Evolutionary conservation across 2,113 vertebrate genomes (phyloP).

Genomic region (Elephas maximus): DNA sequence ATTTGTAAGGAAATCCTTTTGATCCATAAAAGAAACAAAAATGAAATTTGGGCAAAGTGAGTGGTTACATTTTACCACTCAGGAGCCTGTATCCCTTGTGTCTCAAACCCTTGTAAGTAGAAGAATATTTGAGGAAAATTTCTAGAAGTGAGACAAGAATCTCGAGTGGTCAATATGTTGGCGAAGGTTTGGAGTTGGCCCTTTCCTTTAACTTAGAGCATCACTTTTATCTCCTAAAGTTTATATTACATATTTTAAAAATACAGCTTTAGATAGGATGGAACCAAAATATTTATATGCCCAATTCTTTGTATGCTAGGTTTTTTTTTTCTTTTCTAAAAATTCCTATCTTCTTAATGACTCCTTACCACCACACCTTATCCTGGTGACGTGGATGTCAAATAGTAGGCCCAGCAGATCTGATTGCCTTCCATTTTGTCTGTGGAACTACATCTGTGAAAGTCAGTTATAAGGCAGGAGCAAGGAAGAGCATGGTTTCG

Average conservation of each 20-base stretch:
- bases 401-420: conserved; percentile 8
- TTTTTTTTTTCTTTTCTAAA: neutral
- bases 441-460: conserved; percentile 29
- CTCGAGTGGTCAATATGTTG: neutral
- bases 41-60: conserved; percentile 54
- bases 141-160: conserved; percentile 53
- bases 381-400: neutral
- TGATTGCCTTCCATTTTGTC: conserved; percentile 51
- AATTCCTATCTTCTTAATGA: neutral
- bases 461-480: conserved; percentile 27
- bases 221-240: conserved; percentile 29
- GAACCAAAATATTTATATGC: conserved; percentile 37
- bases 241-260: conserved; percentile 55
- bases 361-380: neutral
- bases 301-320: neutral
- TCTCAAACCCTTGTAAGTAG: conserved; percentile 45
- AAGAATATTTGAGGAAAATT: conserved; percentile 52
- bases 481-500: conserved; percentile 22
- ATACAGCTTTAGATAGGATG: conserved; percentile 25
- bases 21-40: conserved; percentile 57
- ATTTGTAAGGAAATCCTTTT: conserved; percentile 58
- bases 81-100: conserved; percentile 2
- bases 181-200: conserved; percentile 18
- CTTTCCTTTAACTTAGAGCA: neutral
- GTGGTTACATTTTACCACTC: conserved; percentile 26